Conservation (phyloP, 2,797 vertebrate genomes). For the Lates japonicus region DNA sequence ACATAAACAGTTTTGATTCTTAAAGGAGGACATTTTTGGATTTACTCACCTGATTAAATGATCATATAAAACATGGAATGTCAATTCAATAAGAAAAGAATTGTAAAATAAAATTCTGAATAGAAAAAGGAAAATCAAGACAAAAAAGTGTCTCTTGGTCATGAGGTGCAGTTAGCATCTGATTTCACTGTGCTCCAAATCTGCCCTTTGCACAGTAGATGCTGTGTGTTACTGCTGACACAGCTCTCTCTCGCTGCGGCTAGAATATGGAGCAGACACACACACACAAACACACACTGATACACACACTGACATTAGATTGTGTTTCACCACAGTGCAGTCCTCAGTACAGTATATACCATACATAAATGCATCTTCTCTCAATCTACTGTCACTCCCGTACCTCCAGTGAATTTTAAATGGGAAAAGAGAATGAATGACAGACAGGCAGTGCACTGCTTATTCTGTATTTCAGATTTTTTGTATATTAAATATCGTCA, state of each 20-base stretch:
- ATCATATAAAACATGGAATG: not conserved
- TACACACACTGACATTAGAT: constrained; percentile 41
- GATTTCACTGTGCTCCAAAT: constrained; percentile 33
- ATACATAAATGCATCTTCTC: constrained; percentile 29
- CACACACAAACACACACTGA: not conserved
- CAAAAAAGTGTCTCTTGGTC: constrained; percentile 17
- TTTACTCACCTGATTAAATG: not conserved
- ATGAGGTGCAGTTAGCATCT: constrained; percentile 27
- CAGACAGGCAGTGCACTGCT: not conserved
- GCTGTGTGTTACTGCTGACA: constrained; percentile 59
- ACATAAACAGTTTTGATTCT: not conserved
- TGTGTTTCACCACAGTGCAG: constrained; percentile 46
- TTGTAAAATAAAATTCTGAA: not conserved
- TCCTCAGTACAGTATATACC: constrained; percentile 4
- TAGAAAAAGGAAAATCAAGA: not conserved
- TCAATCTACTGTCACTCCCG: constrained; percentile 6
- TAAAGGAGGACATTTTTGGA: not conserved
- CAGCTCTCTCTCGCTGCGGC: constrained; percentile 27
- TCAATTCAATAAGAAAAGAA: not conserved
- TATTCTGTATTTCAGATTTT: not conserved
- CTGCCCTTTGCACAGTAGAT: constrained; percentile 28
- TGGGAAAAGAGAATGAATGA: constrained; percentile 4
- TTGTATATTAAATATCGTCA: not conserved
- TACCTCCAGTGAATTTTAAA: constrained; percentile 19
- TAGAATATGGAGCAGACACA: constrained; percentile 24